Percentiles rank a stretch among this genome's conserved stretches.
Evolutionary conservation across 1,140 invertebrate genomes (phyloP).

Genomic region (Alviniconcha marisindica): DNA sequence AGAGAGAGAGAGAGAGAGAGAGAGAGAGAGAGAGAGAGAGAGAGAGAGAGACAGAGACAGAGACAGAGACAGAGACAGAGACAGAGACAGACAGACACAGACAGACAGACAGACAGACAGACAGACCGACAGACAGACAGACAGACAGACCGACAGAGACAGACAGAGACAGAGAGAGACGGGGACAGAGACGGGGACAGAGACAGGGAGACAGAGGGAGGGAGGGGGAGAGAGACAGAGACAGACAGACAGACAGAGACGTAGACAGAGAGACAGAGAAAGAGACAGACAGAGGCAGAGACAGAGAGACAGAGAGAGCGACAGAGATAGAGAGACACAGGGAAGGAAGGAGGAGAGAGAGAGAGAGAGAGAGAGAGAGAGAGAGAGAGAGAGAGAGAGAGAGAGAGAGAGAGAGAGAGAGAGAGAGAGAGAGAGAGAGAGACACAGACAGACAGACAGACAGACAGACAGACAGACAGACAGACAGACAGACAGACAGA

Average conservation of each 20-base stretch:
- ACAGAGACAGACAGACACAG: neutral
- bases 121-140: neutral
- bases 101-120: neutral
- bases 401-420: neutral
- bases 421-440: neutral
- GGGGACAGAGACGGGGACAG: neutral
- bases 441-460: neutral
- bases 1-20: slow-evolving; percentile 17
- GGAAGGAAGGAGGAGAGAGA: neutral
- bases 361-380: neutral
- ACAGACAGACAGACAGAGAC: neutral
- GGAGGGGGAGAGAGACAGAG: neutral
- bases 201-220: slow-evolving; percentile 7
- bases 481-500: neutral
- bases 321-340: neutral
- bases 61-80: neutral
- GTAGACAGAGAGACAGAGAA: neutral
- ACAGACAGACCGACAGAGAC: neutral
- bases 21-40: slow-evolving; percentile 12
- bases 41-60: neutral
- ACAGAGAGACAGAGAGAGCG: neutral
- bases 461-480: neutral
- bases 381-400: neutral
- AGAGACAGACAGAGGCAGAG: neutral
- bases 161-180: neutral